Base-by-base conservation (phyloP, 2,113 vertebrate genomes). In the Marmota flaviventris region DNA sequence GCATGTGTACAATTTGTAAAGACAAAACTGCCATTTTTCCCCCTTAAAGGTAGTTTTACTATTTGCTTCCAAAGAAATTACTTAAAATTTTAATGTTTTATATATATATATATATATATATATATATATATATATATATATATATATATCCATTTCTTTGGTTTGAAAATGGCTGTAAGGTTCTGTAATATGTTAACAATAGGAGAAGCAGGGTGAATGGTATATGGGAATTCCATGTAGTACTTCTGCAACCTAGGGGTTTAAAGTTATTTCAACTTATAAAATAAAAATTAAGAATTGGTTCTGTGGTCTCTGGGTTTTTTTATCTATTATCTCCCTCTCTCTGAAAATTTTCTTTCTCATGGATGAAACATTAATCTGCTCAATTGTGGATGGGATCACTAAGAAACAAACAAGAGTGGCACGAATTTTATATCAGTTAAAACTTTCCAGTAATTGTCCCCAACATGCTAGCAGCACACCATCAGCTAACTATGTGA, bases 191-290 rank as follows among this genome's bases (percentile, higher is more conserved):
- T 10, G 3, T n/a, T 87, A 48, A 65, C 2, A 17, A 79, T 25
- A 29, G 18, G 56, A 67, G 84, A 82, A 63, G 63, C 12, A 48
- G 70, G 24, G 56, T 78, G 14, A 96, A 48, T 25, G 25, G 34
- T 37, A 61, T 4, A 25, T 51, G 81, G 53, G 8, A 61, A 73
- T 5, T 58, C 58, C 61, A 34, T 13, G 75, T 42, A 25, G 8
- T 45, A 4, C 24, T 75, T 85, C 48, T 69, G 24, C 17, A 91
- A 67, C 34, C 29, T 85, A 13, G 86, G 70, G 72, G 18, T 9
- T 61, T 88, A 58, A 89, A 92, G 88, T 85, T 48, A 94, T 73
- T 89, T 78, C 22, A 82, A 87, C 67, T 37, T 93, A 61, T 48
- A 61, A 95, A 92, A 89, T 51, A 67, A 70, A 82, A 65, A 11